phyloP scores from a whole-genome alignment of 35 echinoderm and acorn worm genomes.

The Hemicentrotus pulcherrimus region DNA sequence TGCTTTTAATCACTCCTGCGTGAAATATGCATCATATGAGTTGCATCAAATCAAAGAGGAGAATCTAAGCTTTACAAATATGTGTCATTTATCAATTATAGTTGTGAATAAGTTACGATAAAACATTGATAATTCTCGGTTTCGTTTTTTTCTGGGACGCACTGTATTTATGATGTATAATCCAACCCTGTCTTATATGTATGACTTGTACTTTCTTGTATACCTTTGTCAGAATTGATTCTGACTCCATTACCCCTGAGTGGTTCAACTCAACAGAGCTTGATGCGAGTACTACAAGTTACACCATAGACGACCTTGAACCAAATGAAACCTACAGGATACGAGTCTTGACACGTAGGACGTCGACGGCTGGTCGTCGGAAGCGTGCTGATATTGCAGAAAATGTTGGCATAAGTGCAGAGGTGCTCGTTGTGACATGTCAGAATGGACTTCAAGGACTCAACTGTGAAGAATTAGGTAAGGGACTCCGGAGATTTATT shows the following conservation, averaged over 20 bases:
- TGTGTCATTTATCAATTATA: no score
- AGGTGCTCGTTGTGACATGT: conserved; percentile 55
- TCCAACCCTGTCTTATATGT: neutral
- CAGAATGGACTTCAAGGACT: conserved; percentile 49
- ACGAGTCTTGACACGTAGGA: conserved; percentile 51
- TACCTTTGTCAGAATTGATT: neutral
- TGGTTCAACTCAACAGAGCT: conserved; percentile 65
- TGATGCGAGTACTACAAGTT: neutral
- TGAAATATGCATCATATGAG: no score
- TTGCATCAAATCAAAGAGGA: no score
- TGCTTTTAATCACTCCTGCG: no score
- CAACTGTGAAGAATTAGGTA: conserved; percentile 67
- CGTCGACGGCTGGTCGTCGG: neutral
- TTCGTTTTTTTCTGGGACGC: no score
- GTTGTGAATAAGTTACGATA: no score
- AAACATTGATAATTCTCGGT: no score
- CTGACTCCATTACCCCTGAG: neutral
- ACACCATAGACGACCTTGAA: conserved; percentile 22
- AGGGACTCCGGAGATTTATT: no score
- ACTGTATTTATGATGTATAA: no score
- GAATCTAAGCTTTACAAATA: no score
- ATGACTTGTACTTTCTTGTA: neutral
- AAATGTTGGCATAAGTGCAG: conserved; percentile 61
- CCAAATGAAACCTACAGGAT: conserved; percentile 42
- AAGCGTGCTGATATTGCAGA: conserved; percentile 7